A percentile compares a stretch with the other conserved stretches of the same genome.
Conservation (phyloP, 1,140 invertebrate genomes). For the Aphis craccivora region DNA sequence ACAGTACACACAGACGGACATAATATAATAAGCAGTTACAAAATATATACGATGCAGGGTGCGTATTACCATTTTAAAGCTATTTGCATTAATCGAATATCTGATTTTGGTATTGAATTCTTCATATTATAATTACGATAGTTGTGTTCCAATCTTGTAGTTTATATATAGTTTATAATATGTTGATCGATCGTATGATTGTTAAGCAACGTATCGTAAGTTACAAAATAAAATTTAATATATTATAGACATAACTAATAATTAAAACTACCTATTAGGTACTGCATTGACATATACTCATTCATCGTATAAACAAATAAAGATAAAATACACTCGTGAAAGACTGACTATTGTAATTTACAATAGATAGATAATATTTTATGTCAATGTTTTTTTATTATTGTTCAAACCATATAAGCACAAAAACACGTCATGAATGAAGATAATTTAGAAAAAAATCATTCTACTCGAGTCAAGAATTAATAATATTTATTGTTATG, state of each 20-base stretch:
- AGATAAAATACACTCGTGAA: not conserved
- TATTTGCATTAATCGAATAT: not conserved
- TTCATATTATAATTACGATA: not conserved
- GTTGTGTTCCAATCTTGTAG: not conserved
- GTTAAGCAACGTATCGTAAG: not conserved
- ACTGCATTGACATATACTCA: not conserved
- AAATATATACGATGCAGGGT: not conserved
- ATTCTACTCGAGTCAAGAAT: not conserved
- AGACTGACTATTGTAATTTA: not conserved
- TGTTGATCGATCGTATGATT: too few species aligned
- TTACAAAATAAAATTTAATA: slow-evolving; percentile 3
- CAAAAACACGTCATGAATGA: not conserved
- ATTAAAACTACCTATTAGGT: not conserved
- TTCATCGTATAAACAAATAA: not conserved
- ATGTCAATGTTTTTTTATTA: not conserved
- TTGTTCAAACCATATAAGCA: not conserved
- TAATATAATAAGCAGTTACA: not conserved
- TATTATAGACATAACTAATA: not conserved
- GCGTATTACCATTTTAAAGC: not conserved
- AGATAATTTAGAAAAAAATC: not conserved
- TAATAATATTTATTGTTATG: slow-evolving; percentile 8
- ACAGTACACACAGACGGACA: not conserved
- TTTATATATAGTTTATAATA: not conserved
- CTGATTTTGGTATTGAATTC: not conserved
- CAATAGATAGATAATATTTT: not conserved